Evolutionary conservation across 2,797 vertebrate genomes (phyloP), one percentile per base, ranked within the genome.

Genomic region (Falco columbarius): DNA sequence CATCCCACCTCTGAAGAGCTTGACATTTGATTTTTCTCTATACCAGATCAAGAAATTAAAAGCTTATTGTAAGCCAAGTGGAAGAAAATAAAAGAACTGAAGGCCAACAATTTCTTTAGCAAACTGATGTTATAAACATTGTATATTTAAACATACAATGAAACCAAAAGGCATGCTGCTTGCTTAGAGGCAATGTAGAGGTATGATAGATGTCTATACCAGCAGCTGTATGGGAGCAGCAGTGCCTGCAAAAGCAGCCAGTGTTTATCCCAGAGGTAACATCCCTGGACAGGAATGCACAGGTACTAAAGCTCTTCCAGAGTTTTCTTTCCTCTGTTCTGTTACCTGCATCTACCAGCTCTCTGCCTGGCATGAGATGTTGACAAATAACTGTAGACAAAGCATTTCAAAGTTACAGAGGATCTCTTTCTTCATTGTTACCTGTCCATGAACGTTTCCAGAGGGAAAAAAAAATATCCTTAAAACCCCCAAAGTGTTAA

Each of bases 241-340:
- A 85, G 36, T 0, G 3, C 34, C 44, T 62, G 55, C 52, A 86
- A 76, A 67, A 70, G 27, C 49, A 81, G 36, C 8, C 56, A 77
- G 22, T 0, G 2, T 6, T 21, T 80, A 40, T n/a, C 44, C 3
- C 68, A 36, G 42, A 1, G 1, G 38, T 2, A 67, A 24, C 47
- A 81, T 15, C 9, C 13, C 34, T 1, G 0, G 12, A 38, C 16
- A 71, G 61, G 30, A 83, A 29, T 1, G 3, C 34, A 62, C 5
- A 68, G 29, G 19, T 36, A 36, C n/a, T 40, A 70, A 83, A 73
- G 24, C 12, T 51, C 40, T 88, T 86, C 46, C 47, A 80, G 61
- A 6, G 26, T 47, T 55, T 94, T 84, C n/a, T 82, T 81, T 38
- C 16, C 55, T 87, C 51, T 14, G 5, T 56, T 70, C 36, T 67